Evolutionary conservation across 2,113 vertebrate genomes (phyloP), one percentile per base, ranked within the genome.

Genomic region (Notarius lentiginosus): DNA sequence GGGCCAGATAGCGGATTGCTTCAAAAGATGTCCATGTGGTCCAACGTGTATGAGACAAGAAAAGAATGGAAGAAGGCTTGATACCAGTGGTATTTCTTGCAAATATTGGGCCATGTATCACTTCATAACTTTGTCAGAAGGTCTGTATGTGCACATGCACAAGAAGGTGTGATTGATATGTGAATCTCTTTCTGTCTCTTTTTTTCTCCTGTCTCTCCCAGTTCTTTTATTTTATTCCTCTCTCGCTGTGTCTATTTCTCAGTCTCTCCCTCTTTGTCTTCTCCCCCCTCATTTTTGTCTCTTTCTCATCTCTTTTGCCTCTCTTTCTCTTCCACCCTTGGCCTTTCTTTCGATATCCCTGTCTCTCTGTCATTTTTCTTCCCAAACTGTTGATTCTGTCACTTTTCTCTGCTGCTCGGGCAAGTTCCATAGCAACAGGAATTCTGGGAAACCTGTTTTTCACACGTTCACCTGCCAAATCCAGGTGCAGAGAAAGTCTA

Each of bases 341-440:
- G 22, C 2, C 14, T 30, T 30, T 30, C 1, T 30, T 34, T 8
- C 27, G 22, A 17, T 30, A 15, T 61, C 12, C 47, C 34, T n/a
- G 22, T 47, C 20, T 47, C n/a, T 63, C 11, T 65, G 20, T 66
- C 60, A 47, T 65, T 63, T 17, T 65, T 47, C 24, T 17, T 14
- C 1, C 66, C 18, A 20, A 47, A 47, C 34, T 14, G 41, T 79
- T 58, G 53, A 79, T 58, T 58, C 53, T 56, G 77, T 79, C 60
- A n/a, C 60, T 82, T 15, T 51, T n/a, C 12, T 66, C 60, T 51
- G 24, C 81, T 51, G 61, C 41, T 51, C 41, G 18, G 41, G 60
- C 81, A 63, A 2, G 61, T 82, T 65, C 58, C 68, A 84, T 84
- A 84, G 53, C 83, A 75, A 75, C 83, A 76, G 70, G 22, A 84